A percentile compares a stretch with the other conserved stretches of the same genome.
These are phyloP conservation scores for Ochropleura leucogaster DNA, from an alignment of 2,888 invertebrate genomes.

Conservation along the genomic window DNA sequence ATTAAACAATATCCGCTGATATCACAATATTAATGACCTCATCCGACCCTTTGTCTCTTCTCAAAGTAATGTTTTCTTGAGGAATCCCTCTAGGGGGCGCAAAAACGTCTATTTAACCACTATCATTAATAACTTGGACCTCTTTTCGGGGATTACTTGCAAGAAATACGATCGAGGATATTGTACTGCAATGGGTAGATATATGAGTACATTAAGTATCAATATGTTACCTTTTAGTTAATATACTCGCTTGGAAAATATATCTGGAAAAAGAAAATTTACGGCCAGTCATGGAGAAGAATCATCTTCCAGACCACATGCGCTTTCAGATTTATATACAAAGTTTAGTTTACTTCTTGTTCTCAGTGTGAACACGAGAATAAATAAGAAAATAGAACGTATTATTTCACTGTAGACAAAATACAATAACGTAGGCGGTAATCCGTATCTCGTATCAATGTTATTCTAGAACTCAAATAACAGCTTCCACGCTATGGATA, in stretches of 20 bases:
- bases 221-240: constrained; percentile 50
- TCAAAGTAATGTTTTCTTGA: constrained; percentile 57
- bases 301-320: constrained; percentile 30
- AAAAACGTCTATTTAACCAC: constrained; percentile 68
- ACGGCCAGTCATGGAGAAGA: constrained; percentile 31
- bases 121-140: constrained; percentile 69
- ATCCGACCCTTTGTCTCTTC: constrained; percentile 62
- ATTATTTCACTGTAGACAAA: background rate
- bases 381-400: constrained; percentile 14
- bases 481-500: constrained; percentile 20
- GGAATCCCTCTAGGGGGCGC: constrained; percentile 55
- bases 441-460: constrained; percentile 1
- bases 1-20: constrained; percentile 46
- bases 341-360: constrained; percentile 37
- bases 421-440: background rate
- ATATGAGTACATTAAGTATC: constrained; percentile 43
- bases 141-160: constrained; percentile 67
- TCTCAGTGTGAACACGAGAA: constrained; percentile 11
- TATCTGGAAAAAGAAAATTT: constrained; percentile 21
- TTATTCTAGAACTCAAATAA: constrained; percentile 5
- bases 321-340: constrained; percentile 43
- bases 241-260: constrained; percentile 23
- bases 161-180: constrained; percentile 62
- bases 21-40: constrained; percentile 67
- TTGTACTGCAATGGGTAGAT: constrained; percentile 47